Conservation (phyloP, 2,113 vertebrate genomes). For the rat (Rattus norvegicus) region GRCr8 NC_086027.1:58351001-58351500, state of each 20-base stretch:
- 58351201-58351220: neutral
- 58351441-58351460: slow-evolving; percentile 25
- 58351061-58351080: neutral
- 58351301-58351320: neutral
- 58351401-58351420: slow-evolving; percentile 40
- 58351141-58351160: neutral
- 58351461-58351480: slow-evolving; percentile 13
- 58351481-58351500: slow-evolving; percentile 28
- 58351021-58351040: too few species aligned
- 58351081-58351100: neutral
- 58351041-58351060: neutral
- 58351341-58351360: slow-evolving; percentile 53
- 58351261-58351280: slow-evolving; percentile 58
- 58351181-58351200: neutral
- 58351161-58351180: neutral
- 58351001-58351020: neutral
- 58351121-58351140: neutral
- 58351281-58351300: slow-evolving; percentile 59
- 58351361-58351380: slow-evolving; percentile 24
- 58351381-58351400: slow-evolving; percentile 18
- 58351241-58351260: slow-evolving; percentile 33
- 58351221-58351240: neutral
- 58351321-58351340: slow-evolving; percentile 52
- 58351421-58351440: slow-evolving; percentile 23
- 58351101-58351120: neutral